Conservation (phyloP, 2,888 invertebrate genomes). For the Cryptophagus acutangulus region DNA sequence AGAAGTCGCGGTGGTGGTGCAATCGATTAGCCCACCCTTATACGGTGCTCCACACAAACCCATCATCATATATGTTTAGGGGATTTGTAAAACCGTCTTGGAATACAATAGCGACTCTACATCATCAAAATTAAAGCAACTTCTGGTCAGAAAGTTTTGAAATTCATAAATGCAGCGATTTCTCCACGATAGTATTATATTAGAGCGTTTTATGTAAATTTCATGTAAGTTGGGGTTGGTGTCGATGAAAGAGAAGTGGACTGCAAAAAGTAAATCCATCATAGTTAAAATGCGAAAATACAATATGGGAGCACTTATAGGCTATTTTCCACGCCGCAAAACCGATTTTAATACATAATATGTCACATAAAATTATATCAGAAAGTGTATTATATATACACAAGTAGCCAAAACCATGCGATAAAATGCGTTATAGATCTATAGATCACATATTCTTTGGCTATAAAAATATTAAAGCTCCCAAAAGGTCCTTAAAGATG, state of each 20-base stretch:
- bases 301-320: conserved; percentile 46
- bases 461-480: conserved; percentile 43
- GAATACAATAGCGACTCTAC: no score
- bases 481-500: conserved; percentile 31
- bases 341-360: conserved; percentile 50
- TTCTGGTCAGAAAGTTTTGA: no score
- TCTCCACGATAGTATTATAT: conserved; percentile 24
- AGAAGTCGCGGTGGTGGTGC: conserved; percentile 32
- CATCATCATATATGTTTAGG: no score
- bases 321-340: conserved; percentile 49
- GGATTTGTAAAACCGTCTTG: no score
- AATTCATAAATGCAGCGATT: no score
- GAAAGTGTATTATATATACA: conserved; percentile 33
- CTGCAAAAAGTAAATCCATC: conserved; percentile 37
- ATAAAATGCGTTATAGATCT: conserved; percentile 47
- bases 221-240: conserved; percentile 27
- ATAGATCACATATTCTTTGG: conserved; percentile 45
- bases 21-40: conserved; percentile 41
- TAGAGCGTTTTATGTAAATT: conserved; percentile 34
- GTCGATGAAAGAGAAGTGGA: conserved; percentile 31
- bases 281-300: conserved; percentile 41
- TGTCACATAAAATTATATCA: conserved; percentile 50
- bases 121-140: no score
- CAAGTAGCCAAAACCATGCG: conserved; percentile 37
- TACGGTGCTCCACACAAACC: no score